Percentiles rank a stretch among this genome's conserved stretches.
phyloP scores from a whole-genome alignment of 1,140 invertebrate species.

The Macrostomum lignano region DNA sequence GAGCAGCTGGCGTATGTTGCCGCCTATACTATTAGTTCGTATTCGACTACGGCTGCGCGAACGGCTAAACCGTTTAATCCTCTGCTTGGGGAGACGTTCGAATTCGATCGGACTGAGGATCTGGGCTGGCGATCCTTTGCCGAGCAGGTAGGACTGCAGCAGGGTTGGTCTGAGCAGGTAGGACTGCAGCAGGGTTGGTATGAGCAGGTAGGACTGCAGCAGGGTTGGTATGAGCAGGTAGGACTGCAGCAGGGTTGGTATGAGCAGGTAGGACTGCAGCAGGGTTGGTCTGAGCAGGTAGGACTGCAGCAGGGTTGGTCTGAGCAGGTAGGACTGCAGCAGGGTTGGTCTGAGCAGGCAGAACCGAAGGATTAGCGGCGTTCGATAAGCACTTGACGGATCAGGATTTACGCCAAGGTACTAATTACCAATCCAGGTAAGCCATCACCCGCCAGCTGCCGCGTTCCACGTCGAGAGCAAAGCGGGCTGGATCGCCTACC shows the following conservation, averaged over 20 bases:
- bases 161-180: slow-evolving; percentile 74
- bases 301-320: no score
- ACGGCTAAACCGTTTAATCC: slow-evolving; percentile 34
- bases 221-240: no score
- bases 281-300: no score
- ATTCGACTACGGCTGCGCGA: slow-evolving; percentile 46
- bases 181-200: no score
- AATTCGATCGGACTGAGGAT: slow-evolving; percentile 77
- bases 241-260: no score
- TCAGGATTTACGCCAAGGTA: no score
- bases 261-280: no score
- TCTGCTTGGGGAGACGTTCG: slow-evolving; percentile 64
- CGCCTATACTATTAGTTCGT: slow-evolving; percentile 77
- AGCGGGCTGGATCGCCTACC: slow-evolving; percentile 66
- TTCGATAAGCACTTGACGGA: no score
- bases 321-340: no score
- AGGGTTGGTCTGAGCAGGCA: no score
- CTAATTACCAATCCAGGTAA: slow-evolving; percentile 35
- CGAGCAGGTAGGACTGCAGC: slow-evolving; percentile 47
- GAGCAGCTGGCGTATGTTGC: slow-evolving; percentile 79
- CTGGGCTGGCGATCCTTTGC: slow-evolving; percentile 72
- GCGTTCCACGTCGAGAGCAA: slow-evolving; percentile 60
- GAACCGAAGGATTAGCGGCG: no score
- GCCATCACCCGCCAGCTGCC: slow-evolving; percentile 84
- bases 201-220: no score